phyloP scores from a whole-genome alignment of 1,140 invertebrate species.

The Mycetomoellerius zeteki region DNA sequence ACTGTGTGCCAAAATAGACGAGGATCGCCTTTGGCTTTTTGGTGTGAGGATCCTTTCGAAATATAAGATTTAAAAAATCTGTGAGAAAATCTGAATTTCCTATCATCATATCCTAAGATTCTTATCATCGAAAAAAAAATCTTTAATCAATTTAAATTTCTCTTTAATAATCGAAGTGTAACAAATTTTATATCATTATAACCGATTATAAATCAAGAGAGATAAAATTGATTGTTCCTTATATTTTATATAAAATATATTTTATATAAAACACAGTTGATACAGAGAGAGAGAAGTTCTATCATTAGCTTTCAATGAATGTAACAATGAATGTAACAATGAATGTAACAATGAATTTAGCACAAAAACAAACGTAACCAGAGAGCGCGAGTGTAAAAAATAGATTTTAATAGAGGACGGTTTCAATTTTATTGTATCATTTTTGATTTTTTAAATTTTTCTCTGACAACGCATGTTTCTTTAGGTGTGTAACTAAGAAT shows the following conservation, averaged over 20 bases:
- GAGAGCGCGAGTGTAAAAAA: too few relatives aligned
- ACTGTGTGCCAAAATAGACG: conserved; percentile 66
- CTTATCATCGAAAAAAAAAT: not conserved
- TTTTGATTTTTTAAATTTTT: too few relatives aligned
- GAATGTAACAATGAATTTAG: too few relatives aligned
- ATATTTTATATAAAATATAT: not conserved
- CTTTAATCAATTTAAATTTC: not conserved
- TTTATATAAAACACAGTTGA: too few relatives aligned
- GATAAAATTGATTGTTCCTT: not conserved
- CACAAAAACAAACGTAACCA: too few relatives aligned
- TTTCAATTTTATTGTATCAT: too few relatives aligned
- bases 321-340: too few relatives aligned
- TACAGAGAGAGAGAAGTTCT: too few relatives aligned
- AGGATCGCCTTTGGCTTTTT: conserved; percentile 57
- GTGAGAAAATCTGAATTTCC: not conserved
- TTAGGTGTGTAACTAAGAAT: too few relatives aligned
- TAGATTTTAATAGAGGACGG: too few relatives aligned
- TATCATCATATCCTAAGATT: not conserved
- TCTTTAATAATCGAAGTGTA: not conserved
- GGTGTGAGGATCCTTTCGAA: not conserved
- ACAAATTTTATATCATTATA: not conserved
- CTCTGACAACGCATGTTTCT: too few relatives aligned
- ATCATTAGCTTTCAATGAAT: too few relatives aligned
- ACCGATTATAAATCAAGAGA: not conserved
- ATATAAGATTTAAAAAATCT: not conserved